Evolutionary conservation across 2,888 invertebrate species (phyloP), one percentile per base, ranked within the genome.

Genomic region (Pterostichus madidus): DNA sequence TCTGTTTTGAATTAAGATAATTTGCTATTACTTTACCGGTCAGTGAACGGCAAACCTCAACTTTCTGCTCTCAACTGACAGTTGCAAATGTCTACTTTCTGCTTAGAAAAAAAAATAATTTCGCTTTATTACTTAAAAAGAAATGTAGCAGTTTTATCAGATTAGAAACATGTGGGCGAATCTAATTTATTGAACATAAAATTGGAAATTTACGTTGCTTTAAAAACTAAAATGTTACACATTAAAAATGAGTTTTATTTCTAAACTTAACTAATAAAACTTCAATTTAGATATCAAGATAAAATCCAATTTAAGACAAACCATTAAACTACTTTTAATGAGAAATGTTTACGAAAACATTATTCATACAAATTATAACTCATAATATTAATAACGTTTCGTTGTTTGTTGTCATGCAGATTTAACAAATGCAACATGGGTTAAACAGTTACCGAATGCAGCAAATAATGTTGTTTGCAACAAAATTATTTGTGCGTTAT

Each of bases 141-240:
- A 5, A 59, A 24, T 31, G 11, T 24, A 59, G 59, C 59, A 59
- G 59, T 59, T 59, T 8, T 24, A 59, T 31, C 24, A 59, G 17
- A 59, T 59, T 59, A 39, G 7, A 39, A 7, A 39, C 39, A 39
- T n/a, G 11, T 64, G 11, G 35, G 6, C n/a, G 11, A 64, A 64
- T n/a, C 35, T 64, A 64, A 64, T 64, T 35, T 64, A 59, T n/a
- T 0, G 35, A 6, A 64, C 64, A 64, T 64, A 64, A 64, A 64
- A 64, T 64, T 35, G 35, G 32, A 64, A 35, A 64, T 64, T 64
- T 64, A 64, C 64, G 31, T n/a, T n/a, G 35, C 64, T 35, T 64
- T 64, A 64, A 64, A 64, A 64, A 64, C 35, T 64, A 32, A 64
- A 64, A 64, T 64, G 64, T 64, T 64, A 32, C 64, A 64, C 35